Percentiles rank a stretch among this genome's conserved stretches.
phyloP scores from a whole-genome alignment of 2,113 vertebrate genomes.

The Mastomys natalensis region DNA sequence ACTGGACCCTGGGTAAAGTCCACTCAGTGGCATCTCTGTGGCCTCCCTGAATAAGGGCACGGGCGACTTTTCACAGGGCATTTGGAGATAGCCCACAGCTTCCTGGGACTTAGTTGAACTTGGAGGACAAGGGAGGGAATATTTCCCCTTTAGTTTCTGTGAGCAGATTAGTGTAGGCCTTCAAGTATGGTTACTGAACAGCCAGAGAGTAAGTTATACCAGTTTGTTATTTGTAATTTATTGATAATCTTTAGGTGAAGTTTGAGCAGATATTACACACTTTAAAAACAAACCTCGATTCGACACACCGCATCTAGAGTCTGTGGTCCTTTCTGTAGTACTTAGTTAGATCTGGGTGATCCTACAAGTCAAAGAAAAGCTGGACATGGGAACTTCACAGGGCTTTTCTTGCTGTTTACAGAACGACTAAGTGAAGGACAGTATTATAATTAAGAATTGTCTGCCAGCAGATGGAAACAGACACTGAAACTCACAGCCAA shows the following conservation, averaged over 20 bases:
- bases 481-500: too few species aligned
- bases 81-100: background rate
- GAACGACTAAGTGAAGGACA: background rate
- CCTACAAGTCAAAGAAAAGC: background rate
- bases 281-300: background rate
- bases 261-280: background rate
- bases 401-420: background rate
- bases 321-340: background rate
- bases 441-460: background rate
- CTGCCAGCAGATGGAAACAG: background rate
- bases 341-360: background rate
- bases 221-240: background rate
- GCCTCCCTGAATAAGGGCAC: background rate
- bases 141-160: background rate
- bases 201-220: background rate
- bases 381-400: background rate
- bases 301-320: background rate
- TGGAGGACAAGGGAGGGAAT: background rate
- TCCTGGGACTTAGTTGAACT: background rate
- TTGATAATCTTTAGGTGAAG: background rate
- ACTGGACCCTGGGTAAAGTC: background rate
- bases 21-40: background rate
- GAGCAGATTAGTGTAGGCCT: background rate
- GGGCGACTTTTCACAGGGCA: background rate
- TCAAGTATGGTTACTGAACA: background rate